Conservation (phyloP, 2,113 vertebrate genomes). For the Syrrhaptes paradoxus region DNA sequence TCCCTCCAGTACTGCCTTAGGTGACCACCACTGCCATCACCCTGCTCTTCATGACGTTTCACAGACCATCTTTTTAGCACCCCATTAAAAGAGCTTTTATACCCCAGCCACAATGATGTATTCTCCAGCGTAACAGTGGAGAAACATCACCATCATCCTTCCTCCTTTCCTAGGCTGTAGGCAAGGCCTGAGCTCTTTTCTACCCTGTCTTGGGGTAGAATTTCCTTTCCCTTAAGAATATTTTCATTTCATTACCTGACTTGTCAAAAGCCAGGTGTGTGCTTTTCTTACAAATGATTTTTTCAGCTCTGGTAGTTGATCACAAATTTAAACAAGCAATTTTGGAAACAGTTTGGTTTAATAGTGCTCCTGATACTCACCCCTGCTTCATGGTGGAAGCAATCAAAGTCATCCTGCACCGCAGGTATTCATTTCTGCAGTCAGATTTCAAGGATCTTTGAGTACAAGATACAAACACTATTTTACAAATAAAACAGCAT, state of each 20-base stretch:
- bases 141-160: not conserved
- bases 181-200: not conserved
- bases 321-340: not conserved
- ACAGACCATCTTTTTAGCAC: not conserved
- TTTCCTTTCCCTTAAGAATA: not conserved
- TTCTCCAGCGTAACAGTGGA: not conserved
- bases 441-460: not conserved
- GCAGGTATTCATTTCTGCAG: not conserved
- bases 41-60: not conserved
- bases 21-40: not conserved
- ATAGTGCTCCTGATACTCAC: not conserved
- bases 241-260: not conserved
- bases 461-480: not conserved
- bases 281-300: not conserved
- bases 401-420: not conserved
- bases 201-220: not conserved
- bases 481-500: not conserved
- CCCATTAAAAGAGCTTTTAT: not conserved
- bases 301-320: not conserved
- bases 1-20: not conserved
- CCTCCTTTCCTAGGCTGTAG: not conserved
- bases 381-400: not conserved
- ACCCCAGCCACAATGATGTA: fast-evolving
- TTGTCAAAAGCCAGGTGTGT: not conserved
- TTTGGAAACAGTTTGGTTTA: not conserved